Percentiles rank a stretch among this genome's conserved stretches.
phyloP scores from a whole-genome alignment of 2,797 vertebrate genomes.

The Buphagus erythrorhynchus region DNA sequence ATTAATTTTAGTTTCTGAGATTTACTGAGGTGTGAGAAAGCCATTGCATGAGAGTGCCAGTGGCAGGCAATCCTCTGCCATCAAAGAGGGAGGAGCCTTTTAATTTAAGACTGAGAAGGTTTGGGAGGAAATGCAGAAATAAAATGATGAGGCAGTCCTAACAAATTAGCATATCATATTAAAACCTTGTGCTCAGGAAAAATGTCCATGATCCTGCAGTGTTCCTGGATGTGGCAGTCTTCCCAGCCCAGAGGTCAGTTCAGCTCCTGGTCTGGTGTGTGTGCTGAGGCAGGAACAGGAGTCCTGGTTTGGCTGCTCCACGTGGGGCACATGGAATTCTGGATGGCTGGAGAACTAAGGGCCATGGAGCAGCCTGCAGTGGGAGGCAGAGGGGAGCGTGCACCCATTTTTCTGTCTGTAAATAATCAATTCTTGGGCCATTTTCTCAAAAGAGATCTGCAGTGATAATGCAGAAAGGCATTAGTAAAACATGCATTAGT shows the following conservation, averaged over 20 bases:
- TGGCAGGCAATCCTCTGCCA: background rate
- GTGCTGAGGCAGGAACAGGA: background rate
- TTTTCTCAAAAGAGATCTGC: background rate
- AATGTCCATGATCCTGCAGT: fast-evolving
- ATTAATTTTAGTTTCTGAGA: conserved; percentile 68
- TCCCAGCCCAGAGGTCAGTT: background rate
- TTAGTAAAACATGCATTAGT: background rate
- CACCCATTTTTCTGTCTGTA: background rate
- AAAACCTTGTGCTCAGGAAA: background rate
- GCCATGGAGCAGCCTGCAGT: background rate
- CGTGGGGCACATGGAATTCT: fast-evolving
- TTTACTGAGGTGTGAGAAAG: conserved; percentile 58
- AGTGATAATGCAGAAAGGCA: background rate
- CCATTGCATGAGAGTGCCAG: conserved; percentile 43
- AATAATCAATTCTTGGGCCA: background rate
- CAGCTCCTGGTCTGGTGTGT: no score
- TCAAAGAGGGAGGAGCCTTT: background rate
- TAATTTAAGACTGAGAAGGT: background rate
- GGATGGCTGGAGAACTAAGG: background rate
- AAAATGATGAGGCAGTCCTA: background rate
- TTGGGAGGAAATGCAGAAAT: background rate
- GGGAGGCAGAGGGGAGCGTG: background rate
- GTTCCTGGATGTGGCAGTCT: background rate
- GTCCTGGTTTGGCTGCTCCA: background rate
- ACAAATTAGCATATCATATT: background rate